phyloP scores from a whole-genome alignment of 2,113 vertebrate genomes.

The Peromyscus polionotus region DNA sequence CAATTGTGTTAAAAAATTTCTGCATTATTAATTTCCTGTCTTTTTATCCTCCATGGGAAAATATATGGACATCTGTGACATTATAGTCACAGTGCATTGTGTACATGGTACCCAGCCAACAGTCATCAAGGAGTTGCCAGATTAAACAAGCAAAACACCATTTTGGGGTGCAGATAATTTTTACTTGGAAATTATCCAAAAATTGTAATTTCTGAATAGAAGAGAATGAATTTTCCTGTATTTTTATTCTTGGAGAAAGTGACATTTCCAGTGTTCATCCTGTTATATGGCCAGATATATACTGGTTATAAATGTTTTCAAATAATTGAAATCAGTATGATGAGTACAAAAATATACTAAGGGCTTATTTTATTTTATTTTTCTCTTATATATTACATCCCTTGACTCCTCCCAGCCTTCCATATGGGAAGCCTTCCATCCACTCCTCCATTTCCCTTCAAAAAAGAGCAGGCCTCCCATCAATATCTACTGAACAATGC shows the following conservation, averaged over 20 bases:
- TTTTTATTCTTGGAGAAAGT: conserved; percentile 2
- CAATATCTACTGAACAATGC: neutral
- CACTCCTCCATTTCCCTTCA: neutral
- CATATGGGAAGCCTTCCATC: too few relatives aligned
- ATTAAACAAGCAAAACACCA: conserved; percentile 6
- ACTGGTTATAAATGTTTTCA: neutral
- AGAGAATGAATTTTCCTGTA: neutral
- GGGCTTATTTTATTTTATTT: conserved; percentile 24
- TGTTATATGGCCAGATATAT: neutral
- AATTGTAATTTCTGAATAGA: neutral
- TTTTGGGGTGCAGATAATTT: neutral
- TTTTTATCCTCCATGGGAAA: neutral
- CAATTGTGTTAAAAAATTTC: conserved; percentile 8
- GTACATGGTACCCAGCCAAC: neutral
- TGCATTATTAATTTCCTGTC: neutral
- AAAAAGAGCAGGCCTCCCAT: neutral
- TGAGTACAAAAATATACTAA: neutral
- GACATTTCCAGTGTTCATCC: neutral
- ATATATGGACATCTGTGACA: neutral
- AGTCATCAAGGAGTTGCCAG: neutral
- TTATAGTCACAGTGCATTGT: neutral
- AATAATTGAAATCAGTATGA: neutral
- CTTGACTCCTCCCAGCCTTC: neutral
- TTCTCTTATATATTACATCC: neutral
- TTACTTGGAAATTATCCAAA: conserved; percentile 4